Evolutionary conservation across 2,888 invertebrate species (phyloP).

Genomic region (Sphaerophoria taeniata): DNA sequence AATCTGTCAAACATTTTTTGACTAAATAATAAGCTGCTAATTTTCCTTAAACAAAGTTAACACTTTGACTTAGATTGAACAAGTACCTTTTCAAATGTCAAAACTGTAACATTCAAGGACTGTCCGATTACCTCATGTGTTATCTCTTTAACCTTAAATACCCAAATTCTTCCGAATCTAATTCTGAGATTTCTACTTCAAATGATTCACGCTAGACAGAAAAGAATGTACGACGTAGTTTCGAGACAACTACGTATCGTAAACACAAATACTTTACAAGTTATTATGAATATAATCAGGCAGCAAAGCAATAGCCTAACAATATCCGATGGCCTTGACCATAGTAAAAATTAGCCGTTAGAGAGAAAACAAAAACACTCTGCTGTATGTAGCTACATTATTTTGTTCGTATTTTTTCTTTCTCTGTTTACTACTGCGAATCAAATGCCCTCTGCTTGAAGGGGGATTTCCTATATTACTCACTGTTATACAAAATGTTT

Average conservation of each 20-base stretch:
- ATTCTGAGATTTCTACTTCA: conserved; percentile 17
- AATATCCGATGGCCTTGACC: conserved; percentile 71
- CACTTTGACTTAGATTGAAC: too few species aligned
- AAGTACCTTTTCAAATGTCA: too few species aligned
- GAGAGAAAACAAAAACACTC: conserved; percentile 51
- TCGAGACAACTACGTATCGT: not conserved
- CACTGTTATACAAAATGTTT: not conserved
- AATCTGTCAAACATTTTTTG: too few species aligned
- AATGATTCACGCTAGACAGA: conserved; percentile 33
- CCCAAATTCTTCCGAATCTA: not conserved
- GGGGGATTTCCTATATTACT: conserved; percentile 3
- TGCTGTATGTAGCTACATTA: conserved; percentile 32
- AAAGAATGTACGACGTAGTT: conserved; percentile 26
- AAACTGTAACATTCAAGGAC: too few species aligned
- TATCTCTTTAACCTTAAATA: too few species aligned
- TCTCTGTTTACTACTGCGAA: not conserved
- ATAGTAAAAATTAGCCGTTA: conserved; percentile 70
- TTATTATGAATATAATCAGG: conserved; percentile 15
- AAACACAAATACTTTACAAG: conserved; percentile 3
- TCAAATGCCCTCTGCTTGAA: not conserved
- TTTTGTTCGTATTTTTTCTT: conserved; percentile 10
- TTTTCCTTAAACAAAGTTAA: too few species aligned
- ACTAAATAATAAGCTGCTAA: too few species aligned
- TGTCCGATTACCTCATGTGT: too few species aligned
- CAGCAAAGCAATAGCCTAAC: conserved; percentile 52